phyloP scores from a whole-genome alignment of 2,888 invertebrate genomes.

The Sphecodes monilicornis region DNA sequence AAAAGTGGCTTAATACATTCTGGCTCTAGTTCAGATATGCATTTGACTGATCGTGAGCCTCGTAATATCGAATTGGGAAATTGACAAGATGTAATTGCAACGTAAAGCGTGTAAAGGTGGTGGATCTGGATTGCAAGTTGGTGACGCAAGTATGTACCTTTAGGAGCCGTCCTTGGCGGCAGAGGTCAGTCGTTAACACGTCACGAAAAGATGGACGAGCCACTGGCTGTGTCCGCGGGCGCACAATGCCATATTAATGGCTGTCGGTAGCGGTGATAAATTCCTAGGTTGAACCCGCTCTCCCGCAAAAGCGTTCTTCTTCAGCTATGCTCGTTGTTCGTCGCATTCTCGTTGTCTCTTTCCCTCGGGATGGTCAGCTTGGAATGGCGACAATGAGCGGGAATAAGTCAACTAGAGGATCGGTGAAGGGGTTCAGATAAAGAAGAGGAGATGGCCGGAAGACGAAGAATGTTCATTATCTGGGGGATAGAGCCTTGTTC shows the following conservation, averaged over 20 bases:
- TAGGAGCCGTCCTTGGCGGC: constrained; percentile 62
- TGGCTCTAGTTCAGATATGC: no score
- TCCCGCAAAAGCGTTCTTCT: constrained; percentile 59
- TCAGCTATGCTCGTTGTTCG: constrained; percentile 31
- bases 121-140: constrained; percentile 59
- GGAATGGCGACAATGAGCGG: constrained; percentile 69
- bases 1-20: no score
- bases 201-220: constrained; percentile 76
- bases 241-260: constrained; percentile 80
- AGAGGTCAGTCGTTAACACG: constrained; percentile 76
- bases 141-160: constrained; percentile 52
- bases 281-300: constrained; percentile 72
- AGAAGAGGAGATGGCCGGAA: constrained; percentile 31
- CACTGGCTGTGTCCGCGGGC: constrained; percentile 74
- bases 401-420: constrained; percentile 67
- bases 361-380: constrained; percentile 44
- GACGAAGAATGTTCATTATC: constrained; percentile 55
- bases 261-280: constrained; percentile 80
- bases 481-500: constrained; percentile 22
- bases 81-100: background rate
- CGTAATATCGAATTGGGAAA: background rate
- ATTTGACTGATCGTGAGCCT: background rate
- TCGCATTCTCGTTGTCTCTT: constrained; percentile 42
- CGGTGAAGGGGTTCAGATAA: constrained; percentile 28
- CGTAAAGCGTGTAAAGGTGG: constrained; percentile 22